Base-by-base conservation (phyloP, 2,113 vertebrate species). In the Serinus canaria region DNA sequence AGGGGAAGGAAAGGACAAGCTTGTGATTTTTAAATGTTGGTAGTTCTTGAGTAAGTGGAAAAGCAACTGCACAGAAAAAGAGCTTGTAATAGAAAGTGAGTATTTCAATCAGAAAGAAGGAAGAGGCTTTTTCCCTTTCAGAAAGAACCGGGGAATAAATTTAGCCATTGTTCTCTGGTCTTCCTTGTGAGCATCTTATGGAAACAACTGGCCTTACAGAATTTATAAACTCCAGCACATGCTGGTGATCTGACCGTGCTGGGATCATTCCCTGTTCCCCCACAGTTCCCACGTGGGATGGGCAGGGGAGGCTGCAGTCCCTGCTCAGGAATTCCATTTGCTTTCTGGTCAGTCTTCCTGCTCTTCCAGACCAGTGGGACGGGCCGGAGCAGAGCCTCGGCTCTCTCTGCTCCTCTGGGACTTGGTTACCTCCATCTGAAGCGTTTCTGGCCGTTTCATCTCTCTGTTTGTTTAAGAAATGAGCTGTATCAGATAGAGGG, bases 391-490 rank as follows among this genome's bases (percentile, higher is more conserved):
- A 1, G 60, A 90, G 66, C 87, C 50, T 69, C 13, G n/a, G 13
- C 13, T 59, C 83, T 74, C 72, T 31, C n/a, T 25, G 39, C 66
- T 63, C 64, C 77, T 37, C 72, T 59, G 83, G 44, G 60, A 12
- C 72, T 92, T 81, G 15, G 15, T 85, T 96, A 70, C 87, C 87
- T 88, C 81, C 60, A 89, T 92, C 60, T 89, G 1, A 30, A 62
- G 83, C 11, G 24, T 96, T 96, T 94, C 56, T 80, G 2, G 1
- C 63, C 8, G 78, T 95, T 96, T 88, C 88, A 90, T 93, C 72
- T 91, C 63, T 19, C 2, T 52, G 91, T 96, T 90, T 96, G 93
- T 94, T 96, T 96, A 95, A 94, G 94, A 88, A 96, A 94, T 9
- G 63, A 90, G 37, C 52, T 72, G 4, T 64, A 70, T 78, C 92